Base-by-base conservation (phyloP, 2,113 vertebrate species). In the Microtus ochrogaster region DNA sequence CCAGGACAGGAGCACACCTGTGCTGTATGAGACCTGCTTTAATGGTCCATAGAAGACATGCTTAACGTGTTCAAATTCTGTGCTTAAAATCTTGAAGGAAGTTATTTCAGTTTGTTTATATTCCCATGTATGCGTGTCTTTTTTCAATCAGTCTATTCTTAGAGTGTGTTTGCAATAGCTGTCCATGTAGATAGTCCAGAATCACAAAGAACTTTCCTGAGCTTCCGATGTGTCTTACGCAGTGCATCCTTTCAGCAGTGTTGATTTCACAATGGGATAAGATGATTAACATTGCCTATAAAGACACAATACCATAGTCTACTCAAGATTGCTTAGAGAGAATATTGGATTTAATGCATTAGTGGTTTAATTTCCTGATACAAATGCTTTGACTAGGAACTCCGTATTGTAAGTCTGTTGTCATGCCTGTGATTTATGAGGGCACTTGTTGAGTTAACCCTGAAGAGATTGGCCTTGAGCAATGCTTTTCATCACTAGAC, bases 381-480 rank as follows among this genome's bases (percentile, higher is more conserved):
- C 28, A 92, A 66, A 85, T 85, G 22, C 39, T 44, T 92, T 61
- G 39, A 6, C 55, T 26, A 73, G 7, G 85, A 78, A 76, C 4
- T 81, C 24, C 49, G 28, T 82, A 28, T 85, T 87, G 73, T 79
- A 33, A 87, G 44, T 77, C 21, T 24, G 33, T 58, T 70, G 28
- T 74, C 92, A 7, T n/a, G 70, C 87, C 44, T 92, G 39, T 90
- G 26, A 65, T 28, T 92, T 88, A 95, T 87, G 52, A 88, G 58
- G 52, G n/a, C 70, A 81, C 9, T 87, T 85, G 65, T 92, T 88
- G 65, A 89, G 88, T 89, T 84, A 73, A 66, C 33, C 41, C 36
- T 91, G 52, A 92, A 82, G 36, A 70, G 28, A 0, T 52, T 92
- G 33, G 36, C 74, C 92, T 96, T 97, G 86, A 97, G 65, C 63